These are phyloP conservation scores for Pseudopipra pipra DNA, from an alignment of 2,113 vertebrate genomes.

Conservation along the genomic window DNA sequence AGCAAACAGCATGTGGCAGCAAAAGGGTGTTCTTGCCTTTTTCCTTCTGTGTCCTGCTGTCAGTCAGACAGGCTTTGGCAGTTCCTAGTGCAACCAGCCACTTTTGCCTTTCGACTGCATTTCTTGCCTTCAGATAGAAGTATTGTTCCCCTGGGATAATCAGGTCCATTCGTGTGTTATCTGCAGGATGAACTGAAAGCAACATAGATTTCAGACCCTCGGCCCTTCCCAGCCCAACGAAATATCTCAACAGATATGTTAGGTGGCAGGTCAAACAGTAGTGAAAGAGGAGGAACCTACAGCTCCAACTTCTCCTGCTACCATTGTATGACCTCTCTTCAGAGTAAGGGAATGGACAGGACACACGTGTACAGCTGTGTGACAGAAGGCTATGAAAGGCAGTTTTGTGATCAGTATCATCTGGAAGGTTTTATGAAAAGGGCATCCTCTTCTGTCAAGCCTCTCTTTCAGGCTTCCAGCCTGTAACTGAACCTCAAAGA, in stretches of 20 bases:
- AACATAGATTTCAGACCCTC: background rate
- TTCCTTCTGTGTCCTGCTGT: constrained; percentile 92
- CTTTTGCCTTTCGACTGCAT: constrained; percentile 92
- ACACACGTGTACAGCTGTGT: background rate
- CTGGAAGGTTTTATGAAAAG: background rate
- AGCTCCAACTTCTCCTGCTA: background rate
- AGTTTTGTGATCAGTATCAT: background rate
- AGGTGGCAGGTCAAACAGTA: background rate
- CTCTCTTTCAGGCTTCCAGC: background rate
- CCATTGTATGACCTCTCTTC: background rate
- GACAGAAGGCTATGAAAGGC: background rate
- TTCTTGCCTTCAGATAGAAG: constrained; percentile 95
- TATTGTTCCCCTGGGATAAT: constrained; percentile 96
- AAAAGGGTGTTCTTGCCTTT: constrained; percentile 79
- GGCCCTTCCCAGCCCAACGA: background rate
- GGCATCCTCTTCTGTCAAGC: background rate
- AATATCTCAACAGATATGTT: background rate
- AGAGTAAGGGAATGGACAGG: background rate
- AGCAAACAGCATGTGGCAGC: background rate
- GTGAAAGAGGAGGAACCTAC: background rate
- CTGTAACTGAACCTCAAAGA: background rate
- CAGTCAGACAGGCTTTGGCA: constrained; percentile 95
- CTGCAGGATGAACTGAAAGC: constrained; percentile 87
- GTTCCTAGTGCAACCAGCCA: constrained; percentile 96
- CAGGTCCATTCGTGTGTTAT: constrained; percentile 92